Conservation (phyloP, 2,888 invertebrate genomes). For the Agrypnus murinus region DNA sequence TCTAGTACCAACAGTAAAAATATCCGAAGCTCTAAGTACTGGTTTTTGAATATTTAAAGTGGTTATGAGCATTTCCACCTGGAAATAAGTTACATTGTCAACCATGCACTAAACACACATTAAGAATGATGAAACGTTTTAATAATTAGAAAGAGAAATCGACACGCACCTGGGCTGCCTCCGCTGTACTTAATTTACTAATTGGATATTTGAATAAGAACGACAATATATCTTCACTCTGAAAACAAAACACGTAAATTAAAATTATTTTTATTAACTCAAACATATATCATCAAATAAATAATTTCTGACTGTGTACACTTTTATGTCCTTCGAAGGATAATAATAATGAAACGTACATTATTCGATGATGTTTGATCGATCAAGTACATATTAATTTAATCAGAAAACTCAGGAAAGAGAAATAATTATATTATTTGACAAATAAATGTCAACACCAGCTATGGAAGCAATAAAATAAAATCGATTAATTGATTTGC, state of each 20-base stretch:
- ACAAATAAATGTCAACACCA: no score
- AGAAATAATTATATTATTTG: no score
- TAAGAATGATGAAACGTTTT: no score
- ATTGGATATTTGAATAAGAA: constrained; percentile 63
- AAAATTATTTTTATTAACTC: not conserved
- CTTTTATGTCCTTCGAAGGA: not conserved
- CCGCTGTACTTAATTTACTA: constrained; percentile 60
- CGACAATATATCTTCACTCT: constrained; percentile 61
- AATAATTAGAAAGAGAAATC: constrained; percentile 31
- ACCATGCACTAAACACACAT: not conserved
- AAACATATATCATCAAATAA: no score
- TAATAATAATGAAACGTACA: no score
- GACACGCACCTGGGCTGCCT: constrained; percentile 60
- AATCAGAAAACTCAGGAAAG: no score
- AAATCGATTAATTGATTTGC: no score
- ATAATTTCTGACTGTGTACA: no score
- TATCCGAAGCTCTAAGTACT: constrained; percentile 61
- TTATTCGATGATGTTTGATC: no score
- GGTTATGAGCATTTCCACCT: constrained; percentile 62
- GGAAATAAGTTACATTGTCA: constrained; percentile 27
- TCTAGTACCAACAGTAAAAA: constrained; percentile 62
- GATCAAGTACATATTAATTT: no score
- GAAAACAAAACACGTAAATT: constrained; percentile 47
- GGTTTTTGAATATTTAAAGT: constrained; percentile 62
- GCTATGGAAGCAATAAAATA: no score